Base-by-base conservation (phyloP, 2,113 vertebrate genomes). In the Xyrauchen texanus region DNA sequence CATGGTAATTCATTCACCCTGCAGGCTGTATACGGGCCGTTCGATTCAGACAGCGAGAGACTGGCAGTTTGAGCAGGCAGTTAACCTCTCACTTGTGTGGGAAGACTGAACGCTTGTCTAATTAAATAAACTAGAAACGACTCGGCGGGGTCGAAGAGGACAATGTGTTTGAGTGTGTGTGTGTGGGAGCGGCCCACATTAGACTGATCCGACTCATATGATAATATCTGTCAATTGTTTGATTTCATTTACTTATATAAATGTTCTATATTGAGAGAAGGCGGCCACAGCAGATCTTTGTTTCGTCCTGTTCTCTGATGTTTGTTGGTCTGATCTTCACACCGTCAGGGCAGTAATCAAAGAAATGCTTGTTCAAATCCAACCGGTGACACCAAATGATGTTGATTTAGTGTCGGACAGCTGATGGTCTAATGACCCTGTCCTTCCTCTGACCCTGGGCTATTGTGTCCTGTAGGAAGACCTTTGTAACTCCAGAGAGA, bases 121-220 rank as follows among this genome's bases (percentile, higher is more conserved):
- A 76, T 80, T 83, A 13, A 47, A 71, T 77, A 67, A 80, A 72
- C 5, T 51, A 45, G 62, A 79, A 64, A 78, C 51, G 49, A 70
- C 34, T 13, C 15, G 47, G 42, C 12, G 15, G 60, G 55, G 61
- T 44, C 68, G 64, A 77, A 65, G 58, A 49, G 78, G 61, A 15
- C 47, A 67, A 42, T 53, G 68, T 71, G 52, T 2, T 12, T 53
- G 47, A n/a, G 52, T 57, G 21, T 34, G 21, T 34, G 42, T 45
- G 42, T 8, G 55, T 61, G 55, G 55, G 13, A 61, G 15, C 4
- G 11, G 68, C 7, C 68, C 10, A 8, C 44, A 34, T 3, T 34
- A 21, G 6, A 15, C 34, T 74, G 55, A n/a, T 21, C 46, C 60
- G n/a, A 58, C 55, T 58, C 13, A 58, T 58, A 60, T 61, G 55